Evolutionary conservation across 2,113 vertebrate genomes (phyloP).

Genomic region (Xyrauchen texanus): DNA sequence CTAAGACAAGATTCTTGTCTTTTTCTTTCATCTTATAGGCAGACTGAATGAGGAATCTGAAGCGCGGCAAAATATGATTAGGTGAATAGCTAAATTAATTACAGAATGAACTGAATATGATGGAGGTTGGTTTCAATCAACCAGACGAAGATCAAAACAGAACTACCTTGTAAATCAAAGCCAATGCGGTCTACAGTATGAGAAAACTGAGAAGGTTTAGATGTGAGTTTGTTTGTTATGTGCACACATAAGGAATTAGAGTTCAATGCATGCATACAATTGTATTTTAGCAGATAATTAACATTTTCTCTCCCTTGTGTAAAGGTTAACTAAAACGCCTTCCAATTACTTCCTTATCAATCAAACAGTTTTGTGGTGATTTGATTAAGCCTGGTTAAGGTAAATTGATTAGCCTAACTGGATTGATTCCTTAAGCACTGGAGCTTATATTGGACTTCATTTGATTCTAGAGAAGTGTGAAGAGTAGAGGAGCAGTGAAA

Average conservation of each 20-base stretch:
- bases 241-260: too few relatives aligned
- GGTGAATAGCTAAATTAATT: slow-evolving; percentile 48
- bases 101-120: background rate
- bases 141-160: background rate
- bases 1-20: slow-evolving; percentile 74
- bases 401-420: background rate
- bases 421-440: background rate
- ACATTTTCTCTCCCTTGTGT: too few relatives aligned
- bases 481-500: slow-evolving; percentile 40
- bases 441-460: background rate
- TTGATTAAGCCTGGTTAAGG: background rate
- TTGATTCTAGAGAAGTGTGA: background rate
- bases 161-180: too few relatives aligned
- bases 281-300: background rate
- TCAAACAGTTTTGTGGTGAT: background rate
- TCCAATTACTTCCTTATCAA: background rate
- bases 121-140: slow-evolving; percentile 7
- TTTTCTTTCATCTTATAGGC: slow-evolving; percentile 41
- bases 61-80: slow-evolving; percentile 41
- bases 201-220: too few relatives aligned
- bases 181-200: too few relatives aligned
- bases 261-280: too few relatives aligned
- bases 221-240: too few relatives aligned
- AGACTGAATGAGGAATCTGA: slow-evolving; percentile 62
- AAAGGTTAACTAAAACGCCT: too few relatives aligned